These are phyloP conservation scores for Pogonomyrmex barbatus DNA, from an alignment of 1,140 invertebrate genomes.

Conservation along the genomic window DNA sequence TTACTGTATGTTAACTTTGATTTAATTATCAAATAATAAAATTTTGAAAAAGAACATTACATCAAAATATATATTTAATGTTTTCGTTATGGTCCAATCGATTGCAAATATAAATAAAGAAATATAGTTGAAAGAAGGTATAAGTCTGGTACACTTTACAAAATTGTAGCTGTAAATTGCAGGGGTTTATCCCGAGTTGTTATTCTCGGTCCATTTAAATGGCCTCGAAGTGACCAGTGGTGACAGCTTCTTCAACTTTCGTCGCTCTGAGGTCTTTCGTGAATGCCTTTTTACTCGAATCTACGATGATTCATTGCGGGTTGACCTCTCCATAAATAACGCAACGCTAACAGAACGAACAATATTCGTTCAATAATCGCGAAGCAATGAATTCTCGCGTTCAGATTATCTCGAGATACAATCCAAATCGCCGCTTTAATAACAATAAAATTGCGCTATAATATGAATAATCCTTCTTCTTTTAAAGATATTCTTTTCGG, in stretches of 20 bases:
- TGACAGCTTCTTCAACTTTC: conserved; percentile 60
- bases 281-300: conserved; percentile 46
- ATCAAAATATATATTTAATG: not conserved
- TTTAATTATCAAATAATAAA: too few relatives aligned
- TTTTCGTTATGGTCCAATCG: not conserved
- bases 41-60: too few relatives aligned
- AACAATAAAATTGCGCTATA: not conserved
- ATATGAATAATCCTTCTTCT: not conserved
- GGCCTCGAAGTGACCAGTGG: conserved; percentile 64
- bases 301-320: conserved; percentile 62
- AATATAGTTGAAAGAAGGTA: not conserved
- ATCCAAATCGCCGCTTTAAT: not conserved
- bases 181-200: conserved; percentile 18
- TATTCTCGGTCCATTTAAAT: conserved; percentile 37
- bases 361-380: conserved; percentile 21
- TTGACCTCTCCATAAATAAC: conserved; percentile 68
- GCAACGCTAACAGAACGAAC: conserved; percentile 15
- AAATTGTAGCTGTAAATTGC: conserved; percentile 24
- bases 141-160: not conserved
- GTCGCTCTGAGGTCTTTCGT: conserved; percentile 38
- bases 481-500: not conserved
- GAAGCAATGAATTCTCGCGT: conserved; percentile 17
- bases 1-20: too few relatives aligned
- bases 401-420: not conserved
- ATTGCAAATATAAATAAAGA: not conserved